Evolutionary conservation across 2,888 invertebrate genomes (phyloP), one percentile per base, ranked within the genome.

Genomic region (Smittia sp.): DNA sequence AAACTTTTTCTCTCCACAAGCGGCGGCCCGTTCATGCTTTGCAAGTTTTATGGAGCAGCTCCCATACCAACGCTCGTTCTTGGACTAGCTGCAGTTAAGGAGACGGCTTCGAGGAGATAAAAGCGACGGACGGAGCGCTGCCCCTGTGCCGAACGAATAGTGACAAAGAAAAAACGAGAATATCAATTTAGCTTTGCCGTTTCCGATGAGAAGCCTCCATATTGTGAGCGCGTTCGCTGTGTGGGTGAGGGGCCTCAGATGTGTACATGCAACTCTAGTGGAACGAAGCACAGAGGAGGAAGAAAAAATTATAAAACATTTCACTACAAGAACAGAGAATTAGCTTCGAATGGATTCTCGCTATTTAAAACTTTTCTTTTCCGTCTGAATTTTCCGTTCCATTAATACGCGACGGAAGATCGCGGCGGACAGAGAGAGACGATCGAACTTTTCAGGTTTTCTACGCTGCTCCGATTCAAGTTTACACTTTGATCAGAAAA

Each of bases 261-360:
- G 38, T 66, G 66, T 52, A 72, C 24, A 52, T 72, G 32, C 72
- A 62, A 62, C 72, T 72, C 72, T 58, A 72, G 58, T 72, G 72
- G 62, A 72, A 72, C 72, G 72, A 72, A 72, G 58, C 32, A 72
- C 62, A 62, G 39, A n/a, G n/a, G n/a, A n/a, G n/a, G n/a, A 72
- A 72, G 52, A 46, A 69, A 52, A 69, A 32, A 70, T 32, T 32
- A n/a, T 4, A 6, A 65, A 27, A 65, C 24, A 65, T 66, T 66
- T 66, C 39, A 66, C 18, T 18, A 39, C 38, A 72, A 69, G 54
- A 25, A 46, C 25, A 54, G 20, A 54, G 54, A 54, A 52, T 69
- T 69, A 54, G 27, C 54, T 54, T 27, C 27, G 27, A 46, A 58
- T 58, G 58, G 58, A 20, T 58, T 58, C 65, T 65, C 27, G 32